Evolutionary conservation across 2,888 invertebrate species (phyloP), one percentile per base, ranked within the genome.

Genomic region (Chymomyza amoena): DNA sequence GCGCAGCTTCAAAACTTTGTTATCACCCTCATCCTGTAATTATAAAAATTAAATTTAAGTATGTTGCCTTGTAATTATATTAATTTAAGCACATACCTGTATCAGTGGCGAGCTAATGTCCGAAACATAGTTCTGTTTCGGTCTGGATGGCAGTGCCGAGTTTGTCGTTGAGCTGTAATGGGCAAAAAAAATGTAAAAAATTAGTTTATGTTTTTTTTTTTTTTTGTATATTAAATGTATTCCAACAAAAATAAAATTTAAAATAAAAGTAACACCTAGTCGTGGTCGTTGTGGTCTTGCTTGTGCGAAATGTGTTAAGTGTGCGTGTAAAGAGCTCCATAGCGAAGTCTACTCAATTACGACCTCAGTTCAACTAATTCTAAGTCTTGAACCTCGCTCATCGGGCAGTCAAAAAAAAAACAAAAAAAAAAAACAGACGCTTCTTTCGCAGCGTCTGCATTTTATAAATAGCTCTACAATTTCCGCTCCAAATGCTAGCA

Each of bases 1-100:
- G 90, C 98, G 94, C 78, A 99, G 94, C 91, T 98, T 97, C 84
- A 99, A 94, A 91, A 96, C 96, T 93, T 98, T 98, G 93, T 95
- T 97, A 91, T 97, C 97, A 67, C 97, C 97, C 89, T 97, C 97
- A 87, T 98, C 97, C 92, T 98, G 97, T 91, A 97, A 28, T 45
- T 45, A 45, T 13, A 13, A 4, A 62, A n/a, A 51, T 51, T 51
- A 54, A 9, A 9, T 16, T 15, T 5, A 18, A n/a, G 7, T 1
- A 51, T 13, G 6, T 36, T 36, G 36, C 1, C 32, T 32, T 7
- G 1, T 32, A 32, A 32, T 32, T 32, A 32, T 7, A 7, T 10
- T 52, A 78, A 62, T 56, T 25, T 25, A 25, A 54, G 57, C 52
- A 66, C 79, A 71, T 87, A 91, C 91, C 90, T 92, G 92, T 75